Conservation (phyloP, 1,140 invertebrate genomes). For the Metaphire vulgaris region DNA sequence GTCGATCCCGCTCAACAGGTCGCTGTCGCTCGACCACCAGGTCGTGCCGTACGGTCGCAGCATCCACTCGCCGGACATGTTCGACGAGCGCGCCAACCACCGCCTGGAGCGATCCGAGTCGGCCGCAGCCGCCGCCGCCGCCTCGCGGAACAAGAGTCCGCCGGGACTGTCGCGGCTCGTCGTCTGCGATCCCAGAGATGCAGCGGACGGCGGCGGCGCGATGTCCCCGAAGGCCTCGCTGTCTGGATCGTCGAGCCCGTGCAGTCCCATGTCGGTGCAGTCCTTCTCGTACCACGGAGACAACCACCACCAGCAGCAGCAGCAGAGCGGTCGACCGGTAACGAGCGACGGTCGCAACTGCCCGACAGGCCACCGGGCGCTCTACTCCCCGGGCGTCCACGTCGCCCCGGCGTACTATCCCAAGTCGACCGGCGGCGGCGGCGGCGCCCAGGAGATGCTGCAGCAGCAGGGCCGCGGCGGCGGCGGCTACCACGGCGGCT, state of each 20-base stretch:
- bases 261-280: neutral
- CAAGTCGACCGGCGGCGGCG: neutral
- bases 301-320: neutral
- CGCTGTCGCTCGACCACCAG: neutral
- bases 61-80: neutral
- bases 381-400: neutral
- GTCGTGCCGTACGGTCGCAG: neutral
- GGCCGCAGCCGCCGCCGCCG: too few species aligned
- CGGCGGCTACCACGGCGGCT: too few species aligned
- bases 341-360: neutral
- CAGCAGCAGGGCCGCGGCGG: neutral
- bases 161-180: neutral
- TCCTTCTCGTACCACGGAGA: neutral
- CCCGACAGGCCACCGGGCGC: neutral
- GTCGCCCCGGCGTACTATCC: neutral
- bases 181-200: neutral
- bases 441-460: neutral
- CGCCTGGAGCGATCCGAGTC: neutral
- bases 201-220: neutral
- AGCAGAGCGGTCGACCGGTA: neutral
- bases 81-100: neutral
- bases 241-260: neutral
- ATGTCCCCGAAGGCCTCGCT: neutral
- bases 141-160: neutral
- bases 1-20: neutral